Percentiles rank a stretch among this genome's conserved stretches.
phyloP scores from a whole-genome alignment of 92 coral and sea anemone species.

The Hydrozoanthus gracilis region DNA sequence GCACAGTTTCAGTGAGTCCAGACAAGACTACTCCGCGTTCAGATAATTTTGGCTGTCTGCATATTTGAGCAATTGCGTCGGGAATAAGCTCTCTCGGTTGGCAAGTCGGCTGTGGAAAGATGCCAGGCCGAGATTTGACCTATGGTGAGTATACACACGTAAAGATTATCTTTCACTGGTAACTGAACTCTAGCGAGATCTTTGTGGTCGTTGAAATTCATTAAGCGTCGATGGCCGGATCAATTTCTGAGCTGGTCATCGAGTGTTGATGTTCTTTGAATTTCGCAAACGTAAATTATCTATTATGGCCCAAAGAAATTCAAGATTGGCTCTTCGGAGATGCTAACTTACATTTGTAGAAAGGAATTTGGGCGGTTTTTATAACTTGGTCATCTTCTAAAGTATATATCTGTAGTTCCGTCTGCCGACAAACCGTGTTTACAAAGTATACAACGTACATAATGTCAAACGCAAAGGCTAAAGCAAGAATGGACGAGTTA shows the following conservation, averaged over 20 bases:
- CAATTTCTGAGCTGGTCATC: neutral
- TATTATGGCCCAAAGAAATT: neutral
- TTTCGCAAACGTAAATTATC: neutral
- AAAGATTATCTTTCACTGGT: neutral
- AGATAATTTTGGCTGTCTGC: neutral
- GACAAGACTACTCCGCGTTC: neutral
- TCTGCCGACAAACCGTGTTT: neutral
- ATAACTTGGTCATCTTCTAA: neutral
- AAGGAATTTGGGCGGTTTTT: neutral
- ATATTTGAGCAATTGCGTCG: slow-evolving; percentile 9
- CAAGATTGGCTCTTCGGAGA: neutral
- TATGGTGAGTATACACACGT: slow-evolving; percentile 51
- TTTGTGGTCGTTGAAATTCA: neutral
- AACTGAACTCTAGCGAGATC: neutral
- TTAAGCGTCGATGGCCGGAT: neutral
- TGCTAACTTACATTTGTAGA: neutral
- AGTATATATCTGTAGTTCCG: neutral
- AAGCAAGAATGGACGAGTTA: neutral
- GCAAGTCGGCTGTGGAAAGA: neutral
- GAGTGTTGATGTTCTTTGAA: slow-evolving; percentile 28
- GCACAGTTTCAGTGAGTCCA: neutral
- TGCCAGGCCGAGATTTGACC: slow-evolving; percentile 66
- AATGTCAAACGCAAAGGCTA: too few species aligned
- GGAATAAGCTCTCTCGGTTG: neutral
- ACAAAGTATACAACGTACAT: too few species aligned